phyloP scores from a whole-genome alignment of 1,140 invertebrate species.

The Formica exsecta region DNA sequence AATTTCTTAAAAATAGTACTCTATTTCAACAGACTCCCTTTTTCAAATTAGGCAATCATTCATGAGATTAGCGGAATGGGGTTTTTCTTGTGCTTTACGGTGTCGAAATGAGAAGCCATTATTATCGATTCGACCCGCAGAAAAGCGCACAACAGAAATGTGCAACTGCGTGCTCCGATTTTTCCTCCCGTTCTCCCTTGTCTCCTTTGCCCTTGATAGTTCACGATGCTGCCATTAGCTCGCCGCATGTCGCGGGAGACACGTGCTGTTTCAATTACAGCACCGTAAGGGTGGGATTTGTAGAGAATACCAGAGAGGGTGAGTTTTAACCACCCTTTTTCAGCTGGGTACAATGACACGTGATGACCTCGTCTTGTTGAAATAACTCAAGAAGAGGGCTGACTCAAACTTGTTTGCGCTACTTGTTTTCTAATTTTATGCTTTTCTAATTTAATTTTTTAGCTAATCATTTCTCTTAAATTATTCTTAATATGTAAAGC shows the following conservation, averaged over 20 bases:
- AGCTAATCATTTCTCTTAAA: no score
- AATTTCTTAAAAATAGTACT: not conserved
- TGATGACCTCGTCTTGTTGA: slow-evolving; percentile 39
- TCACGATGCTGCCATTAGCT: slow-evolving; percentile 74
- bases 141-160: slow-evolving; percentile 52
- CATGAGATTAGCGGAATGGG: not conserved
- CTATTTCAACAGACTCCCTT: not conserved
- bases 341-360: slow-evolving; percentile 44
- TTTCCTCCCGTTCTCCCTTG: slow-evolving; percentile 27
- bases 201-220: slow-evolving; percentile 70
- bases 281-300: slow-evolving; percentile 67
- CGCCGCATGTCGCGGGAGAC: slow-evolving; percentile 70
- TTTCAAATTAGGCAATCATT: not conserved
- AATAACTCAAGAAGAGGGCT: slow-evolving; percentile 37
- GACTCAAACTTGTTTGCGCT: slow-evolving; percentile 31
- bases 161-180: slow-evolving; percentile 31
- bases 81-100: not conserved
- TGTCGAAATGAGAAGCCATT: slow-evolving; percentile 48
- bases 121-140: slow-evolving; percentile 73
- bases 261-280: slow-evolving; percentile 78
- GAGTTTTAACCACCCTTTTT: slow-evolving; percentile 56
- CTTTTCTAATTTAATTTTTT: no score
- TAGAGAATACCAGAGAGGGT: slow-evolving; percentile 37
- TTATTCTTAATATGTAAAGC: no score
- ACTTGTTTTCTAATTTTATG: no score